These are phyloP conservation scores for Orthosia incerta DNA, from an alignment of 2,888 invertebrate species.

Conservation along the genomic window DNA sequence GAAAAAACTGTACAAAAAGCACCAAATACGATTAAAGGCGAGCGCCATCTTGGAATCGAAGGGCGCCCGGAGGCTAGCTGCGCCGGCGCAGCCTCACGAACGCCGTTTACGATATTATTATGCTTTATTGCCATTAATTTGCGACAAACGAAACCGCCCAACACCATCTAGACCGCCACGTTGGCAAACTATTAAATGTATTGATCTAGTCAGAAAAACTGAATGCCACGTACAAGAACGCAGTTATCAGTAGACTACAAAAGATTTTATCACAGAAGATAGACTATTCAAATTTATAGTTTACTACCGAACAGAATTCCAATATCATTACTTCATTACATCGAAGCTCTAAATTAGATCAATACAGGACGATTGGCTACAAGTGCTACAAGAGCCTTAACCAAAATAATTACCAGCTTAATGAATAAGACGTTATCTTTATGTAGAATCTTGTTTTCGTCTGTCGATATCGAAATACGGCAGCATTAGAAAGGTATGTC, in stretches of 20 bases:
- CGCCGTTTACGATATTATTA: conserved; percentile 87
- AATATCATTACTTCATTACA: conserved; percentile 20
- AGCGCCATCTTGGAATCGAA: conserved; percentile 81
- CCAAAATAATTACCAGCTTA: conserved; percentile 74
- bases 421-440: conserved; percentile 75
- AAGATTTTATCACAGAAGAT: conserved; percentile 5
- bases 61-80: conserved; percentile 79
- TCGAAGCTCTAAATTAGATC: conserved; percentile 17
- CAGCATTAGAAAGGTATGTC: conserved; percentile 75
- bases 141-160: conserved; percentile 88
- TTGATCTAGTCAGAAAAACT: conserved; percentile 74
- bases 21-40: conserved; percentile 74
- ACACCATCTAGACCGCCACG: conserved; percentile 79
- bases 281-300: background rate
- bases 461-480: conserved; percentile 64
- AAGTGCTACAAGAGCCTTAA: conserved; percentile 38
- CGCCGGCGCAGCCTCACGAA: conserved; percentile 75
- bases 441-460: conserved; percentile 73
- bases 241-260: background rate
- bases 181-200: conserved; percentile 78
- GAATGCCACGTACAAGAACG: conserved; percentile 49
- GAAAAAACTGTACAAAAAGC: conserved; percentile 54
- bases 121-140: conserved; percentile 90
- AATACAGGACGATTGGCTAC: conserved; percentile 17
- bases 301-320: conserved; percentile 6